Percentiles rank a stretch among this genome's conserved stretches.
phyloP scores from a whole-genome alignment of 1,140 invertebrate genomes.

The Danaus plexippus region DNA sequence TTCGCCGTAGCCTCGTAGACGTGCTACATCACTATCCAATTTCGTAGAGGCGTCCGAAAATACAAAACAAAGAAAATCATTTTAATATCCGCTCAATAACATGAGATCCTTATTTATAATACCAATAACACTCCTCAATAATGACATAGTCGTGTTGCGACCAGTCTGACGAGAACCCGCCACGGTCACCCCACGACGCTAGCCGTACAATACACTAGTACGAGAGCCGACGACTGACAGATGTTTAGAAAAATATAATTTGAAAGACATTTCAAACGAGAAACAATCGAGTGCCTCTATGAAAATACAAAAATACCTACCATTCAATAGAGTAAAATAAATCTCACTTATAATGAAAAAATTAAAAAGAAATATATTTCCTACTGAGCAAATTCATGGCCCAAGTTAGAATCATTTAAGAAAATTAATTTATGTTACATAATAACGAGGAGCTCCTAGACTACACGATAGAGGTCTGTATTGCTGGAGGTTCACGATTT shows the following conservation, averaged over 20 bases:
- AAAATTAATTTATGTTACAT: neutral
- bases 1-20: conserved; percentile 33
- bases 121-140: conserved; percentile 60
- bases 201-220: conserved; percentile 12
- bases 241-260: neutral
- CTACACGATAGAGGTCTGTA: conserved; percentile 17
- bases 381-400: neutral
- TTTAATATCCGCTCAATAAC: conserved; percentile 49
- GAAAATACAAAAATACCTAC: too few species aligned
- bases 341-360: neutral
- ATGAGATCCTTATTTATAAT: conserved; percentile 57
- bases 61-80: conserved; percentile 43
- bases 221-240: neutral
- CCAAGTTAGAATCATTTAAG: conserved; percentile 1
- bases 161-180: conserved; percentile 29
- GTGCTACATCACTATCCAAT: conserved; percentile 41
- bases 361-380: neutral
- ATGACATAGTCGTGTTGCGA: conserved; percentile 41
- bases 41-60: conserved; percentile 33
- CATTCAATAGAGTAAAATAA: too few species aligned
- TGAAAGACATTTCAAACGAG: too few species aligned
- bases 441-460: conserved; percentile 1
- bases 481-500: conserved; percentile 23
- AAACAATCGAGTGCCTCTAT: too few species aligned
- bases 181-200: conserved; percentile 6